Percentiles rank a stretch among this genome's conserved stretches.
These are phyloP conservation scores for Hirtodrosophila histrioides DNA, from an alignment of 2,888 invertebrate genomes.

Conservation along the genomic window DNA sequence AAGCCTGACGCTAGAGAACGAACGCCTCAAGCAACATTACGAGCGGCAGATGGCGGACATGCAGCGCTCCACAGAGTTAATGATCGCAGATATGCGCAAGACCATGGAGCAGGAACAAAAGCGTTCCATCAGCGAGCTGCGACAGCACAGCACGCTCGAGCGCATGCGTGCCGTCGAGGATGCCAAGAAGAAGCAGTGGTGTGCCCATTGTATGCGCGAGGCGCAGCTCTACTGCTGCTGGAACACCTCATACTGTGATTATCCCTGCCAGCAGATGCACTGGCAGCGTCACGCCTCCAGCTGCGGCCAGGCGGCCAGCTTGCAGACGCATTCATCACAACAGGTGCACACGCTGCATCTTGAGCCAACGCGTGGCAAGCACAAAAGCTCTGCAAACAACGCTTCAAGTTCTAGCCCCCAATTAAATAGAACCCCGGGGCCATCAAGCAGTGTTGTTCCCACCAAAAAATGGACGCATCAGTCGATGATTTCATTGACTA, in stretches of 20 bases:
- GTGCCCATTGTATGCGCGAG: conserved; percentile 93
- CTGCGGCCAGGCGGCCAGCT: conserved; percentile 44
- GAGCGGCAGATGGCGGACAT: conserved; percentile 90
- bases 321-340: conserved; percentile 26
- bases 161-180: conserved; percentile 89
- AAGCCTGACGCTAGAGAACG: conserved; percentile 88
- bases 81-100: conserved; percentile 89
- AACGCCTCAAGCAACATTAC: conserved; percentile 89
- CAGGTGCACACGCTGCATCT: conserved; percentile 23
- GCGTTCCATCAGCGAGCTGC: conserved; percentile 87
- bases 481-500: conserved; percentile 47
- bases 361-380: conserved; percentile 26
- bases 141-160: conserved; percentile 88
- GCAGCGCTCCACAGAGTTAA: conserved; percentile 88
- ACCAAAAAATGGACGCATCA: conserved; percentile 64
- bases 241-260: conserved; percentile 97
- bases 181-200: conserved; percentile 96
- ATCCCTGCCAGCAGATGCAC: conserved; percentile 93
- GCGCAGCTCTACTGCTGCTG: conserved; percentile 97
- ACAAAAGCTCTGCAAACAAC: conserved; percentile 16
- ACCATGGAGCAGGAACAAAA: conserved; percentile 89
- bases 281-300: conserved; percentile 90
- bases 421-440: conserved; percentile 31
- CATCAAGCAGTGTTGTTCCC: conserved; percentile 2
- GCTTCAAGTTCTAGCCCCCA: conserved; percentile 23